A percentile compares a stretch with the other conserved stretches of the same genome.
These are phyloP conservation scores for Balearica regulorum DNA, from an alignment of 2,797 vertebrate genomes.

Conservation along the genomic window DNA sequence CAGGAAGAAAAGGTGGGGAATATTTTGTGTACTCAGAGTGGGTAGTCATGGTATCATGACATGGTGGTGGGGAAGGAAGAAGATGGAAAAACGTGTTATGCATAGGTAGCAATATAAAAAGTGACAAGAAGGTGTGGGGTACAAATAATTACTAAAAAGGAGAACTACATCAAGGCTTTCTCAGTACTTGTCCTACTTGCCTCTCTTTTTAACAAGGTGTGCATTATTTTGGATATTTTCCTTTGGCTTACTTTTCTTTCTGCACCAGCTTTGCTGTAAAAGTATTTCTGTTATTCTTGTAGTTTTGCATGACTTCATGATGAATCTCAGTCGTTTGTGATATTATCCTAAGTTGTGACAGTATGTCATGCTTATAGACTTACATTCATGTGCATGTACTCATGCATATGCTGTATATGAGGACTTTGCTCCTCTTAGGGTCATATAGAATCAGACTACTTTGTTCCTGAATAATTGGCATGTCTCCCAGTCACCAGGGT, in stretches of 20 bases:
- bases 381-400: neutral
- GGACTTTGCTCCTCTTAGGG: rapidly evolving
- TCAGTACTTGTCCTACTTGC: neutral
- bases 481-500: neutral
- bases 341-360: neutral
- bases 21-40: neutral
- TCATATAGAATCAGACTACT: neutral
- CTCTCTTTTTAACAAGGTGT: neutral
- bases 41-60: neutral
- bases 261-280: neutral
- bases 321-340: neutral
- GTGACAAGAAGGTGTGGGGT: neutral
- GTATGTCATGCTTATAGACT: neutral
- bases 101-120: neutral
- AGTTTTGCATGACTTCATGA: neutral
- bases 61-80: neutral
- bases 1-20: neutral
- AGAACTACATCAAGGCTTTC: neutral
- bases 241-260: neutral
- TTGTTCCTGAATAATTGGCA: neutral
- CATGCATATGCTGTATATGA: neutral
- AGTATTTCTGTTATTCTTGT: neutral
- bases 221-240: neutral
- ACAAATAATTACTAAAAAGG: neutral
- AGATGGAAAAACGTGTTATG: neutral